These are phyloP conservation scores for Caenorhabditis sp. DNA, from an alignment of 2,888 invertebrate genomes.

Conservation along the genomic window DNA sequence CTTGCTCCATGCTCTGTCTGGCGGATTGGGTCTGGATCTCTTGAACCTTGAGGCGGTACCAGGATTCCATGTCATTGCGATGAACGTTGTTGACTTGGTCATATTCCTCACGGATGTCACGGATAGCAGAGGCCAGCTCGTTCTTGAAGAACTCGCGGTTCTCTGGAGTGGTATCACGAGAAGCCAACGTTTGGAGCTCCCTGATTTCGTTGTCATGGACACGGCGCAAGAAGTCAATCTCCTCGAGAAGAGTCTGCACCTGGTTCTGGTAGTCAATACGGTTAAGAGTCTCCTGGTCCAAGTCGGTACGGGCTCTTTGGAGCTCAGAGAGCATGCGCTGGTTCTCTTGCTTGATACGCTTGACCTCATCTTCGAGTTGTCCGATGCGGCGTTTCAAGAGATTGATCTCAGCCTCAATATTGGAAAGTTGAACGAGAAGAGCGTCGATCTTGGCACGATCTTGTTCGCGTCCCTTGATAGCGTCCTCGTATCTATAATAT, in stretches of 20 bases:
- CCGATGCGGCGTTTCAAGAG: conserved; percentile 82
- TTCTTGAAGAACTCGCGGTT: conserved; percentile 86
- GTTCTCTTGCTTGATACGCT: conserved; percentile 84
- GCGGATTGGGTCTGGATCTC: conserved; percentile 85
- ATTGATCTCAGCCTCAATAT: conserved; percentile 85
- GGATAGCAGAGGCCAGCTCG: conserved; percentile 85
- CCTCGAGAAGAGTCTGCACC: conserved; percentile 85
- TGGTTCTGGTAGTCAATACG: conserved; percentile 85
- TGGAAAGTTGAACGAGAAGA: conserved; percentile 84
- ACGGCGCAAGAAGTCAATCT: conserved; percentile 85
- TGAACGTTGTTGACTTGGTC: conserved; percentile 84
- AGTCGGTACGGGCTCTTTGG: conserved; percentile 78
- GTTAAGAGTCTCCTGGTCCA: conserved; percentile 85
- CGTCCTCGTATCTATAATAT: conserved; percentile 83
- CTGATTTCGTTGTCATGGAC: conserved; percentile 85
- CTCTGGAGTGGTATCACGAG: conserved; percentile 85
- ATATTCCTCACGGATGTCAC: conserved; percentile 85
- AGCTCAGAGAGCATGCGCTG: conserved; percentile 77
- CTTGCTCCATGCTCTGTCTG: conserved; percentile 84
- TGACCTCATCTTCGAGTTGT: conserved; percentile 83
- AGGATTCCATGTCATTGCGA: conserved; percentile 85
- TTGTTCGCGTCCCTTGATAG: conserved; percentile 76
- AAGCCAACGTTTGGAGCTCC: conserved; percentile 85
- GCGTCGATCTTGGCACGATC: conserved; percentile 84
- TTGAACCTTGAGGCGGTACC: conserved; percentile 85